Evolutionary conservation across 2,888 invertebrate species (phyloP), one percentile per base, ranked within the genome.

Genomic region (Erebia ligea): DNA sequence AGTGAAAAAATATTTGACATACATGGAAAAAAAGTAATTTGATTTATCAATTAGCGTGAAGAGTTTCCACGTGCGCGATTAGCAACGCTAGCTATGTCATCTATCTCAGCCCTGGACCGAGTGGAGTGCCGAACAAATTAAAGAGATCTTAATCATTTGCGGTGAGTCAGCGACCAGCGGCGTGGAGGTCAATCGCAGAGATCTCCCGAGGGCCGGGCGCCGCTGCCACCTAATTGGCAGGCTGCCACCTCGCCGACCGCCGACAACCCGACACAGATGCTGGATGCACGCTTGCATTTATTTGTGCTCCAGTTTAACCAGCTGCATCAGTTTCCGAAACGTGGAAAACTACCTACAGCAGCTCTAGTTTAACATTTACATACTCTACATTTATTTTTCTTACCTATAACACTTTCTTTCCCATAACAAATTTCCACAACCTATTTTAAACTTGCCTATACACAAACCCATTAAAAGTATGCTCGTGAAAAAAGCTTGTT

Each of bases 91-190:
- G 48, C n/a, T n/a, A 21, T 3, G 52, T 40, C 48, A n/a, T 34
- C 8, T 48, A 58, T 67, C 67, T 45, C 58, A 25, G 58, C 25
- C 48, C 58, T 25, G 45, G 57, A 58, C 48, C 66, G 19, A n/a
- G n/a, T 61, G 34, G 52, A 52, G 70, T 45, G 25, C 45, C 66
- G 58, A 57, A 70, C 70, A 68, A 67, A 73, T 73, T 68, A 73
- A 71, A 73, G 68, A 72, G 57, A 64, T 72, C 63, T 75, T 75
- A 69, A 73, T 75, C 68, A 69, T 68, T 66, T 25, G 56, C 68
- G 69, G 68, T 75, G 75, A 75, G 70, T 75, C 75, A 75, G 74
- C 75, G 54, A 13, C n/a, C 73, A 75, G 74, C 74, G 54, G 19
- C 25, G 67, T 58, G 74, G 74, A 74, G 74, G 74, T 74, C 74